Evolutionary conservation across 2,113 vertebrate genomes (phyloP).

Genomic region (Astur gentilis): DNA sequence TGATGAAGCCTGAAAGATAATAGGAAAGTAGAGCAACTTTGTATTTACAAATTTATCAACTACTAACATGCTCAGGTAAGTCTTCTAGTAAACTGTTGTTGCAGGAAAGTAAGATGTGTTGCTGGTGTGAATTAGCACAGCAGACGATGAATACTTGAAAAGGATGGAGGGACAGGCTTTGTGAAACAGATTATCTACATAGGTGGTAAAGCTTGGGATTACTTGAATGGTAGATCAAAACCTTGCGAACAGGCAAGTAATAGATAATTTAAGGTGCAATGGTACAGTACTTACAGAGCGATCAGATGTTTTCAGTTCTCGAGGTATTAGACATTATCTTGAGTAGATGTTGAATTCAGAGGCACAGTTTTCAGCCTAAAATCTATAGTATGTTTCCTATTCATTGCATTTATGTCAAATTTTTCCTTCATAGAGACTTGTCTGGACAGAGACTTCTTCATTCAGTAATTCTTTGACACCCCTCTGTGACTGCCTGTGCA

Average conservation of each 20-base stretch:
- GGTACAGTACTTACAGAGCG: accelerated
- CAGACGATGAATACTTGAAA: neutral
- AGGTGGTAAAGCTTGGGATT: neutral
- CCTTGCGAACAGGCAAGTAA: neutral
- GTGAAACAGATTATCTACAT: neutral
- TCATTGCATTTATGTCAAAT: neutral
- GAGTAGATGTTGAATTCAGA: neutral
- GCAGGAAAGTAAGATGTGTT: neutral
- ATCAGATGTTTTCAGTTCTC: neutral
- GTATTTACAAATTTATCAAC: neutral
- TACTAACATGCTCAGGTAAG: neutral
- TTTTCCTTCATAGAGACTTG: neutral
- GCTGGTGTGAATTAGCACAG: neutral
- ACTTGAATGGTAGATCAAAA: neutral
- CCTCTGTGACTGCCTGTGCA: neutral
- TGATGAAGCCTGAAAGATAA: neutral
- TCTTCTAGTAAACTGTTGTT: neutral
- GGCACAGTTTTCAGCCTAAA: neutral
- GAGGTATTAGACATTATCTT: neutral
- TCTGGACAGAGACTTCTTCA: neutral
- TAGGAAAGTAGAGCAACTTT: neutral
- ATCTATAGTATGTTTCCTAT: neutral
- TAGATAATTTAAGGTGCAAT: neutral
- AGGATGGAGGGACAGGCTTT: neutral
- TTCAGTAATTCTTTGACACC: neutral